Percentiles rank a stretch among this genome's conserved stretches.
phyloP scores from a whole-genome alignment of 2,888 invertebrate species.

The Synanthedon tipuliformis region DNA sequence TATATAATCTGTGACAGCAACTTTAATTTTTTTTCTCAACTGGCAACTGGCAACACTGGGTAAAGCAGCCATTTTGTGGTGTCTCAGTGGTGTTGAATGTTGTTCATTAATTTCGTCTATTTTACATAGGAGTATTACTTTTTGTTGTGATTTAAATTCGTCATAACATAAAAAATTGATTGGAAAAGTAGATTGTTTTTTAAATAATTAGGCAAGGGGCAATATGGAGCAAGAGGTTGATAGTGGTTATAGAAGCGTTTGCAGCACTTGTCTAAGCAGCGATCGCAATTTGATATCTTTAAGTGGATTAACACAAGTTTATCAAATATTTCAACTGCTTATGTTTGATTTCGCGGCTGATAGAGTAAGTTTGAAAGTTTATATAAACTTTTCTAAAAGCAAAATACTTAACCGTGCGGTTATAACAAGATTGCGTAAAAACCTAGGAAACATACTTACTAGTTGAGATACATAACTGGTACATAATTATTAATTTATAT shows the following conservation, averaged over 20 bases:
- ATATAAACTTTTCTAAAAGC: background rate
- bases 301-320: slow-evolving; percentile 30
- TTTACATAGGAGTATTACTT: slow-evolving; percentile 69
- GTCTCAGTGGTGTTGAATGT: slow-evolving; percentile 48
- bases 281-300: slow-evolving; percentile 46
- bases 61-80: slow-evolving; percentile 69
- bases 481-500: too few relatives aligned
- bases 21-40: slow-evolving; percentile 1
- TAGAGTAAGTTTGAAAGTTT: slow-evolving; percentile 33
- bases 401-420: too few relatives aligned
- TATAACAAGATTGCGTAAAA: too few relatives aligned
- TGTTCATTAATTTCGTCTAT: slow-evolving; percentile 58
- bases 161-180: slow-evolving; percentile 25
- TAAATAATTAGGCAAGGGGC: slow-evolving; percentile 1
- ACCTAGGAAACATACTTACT: too few relatives aligned
- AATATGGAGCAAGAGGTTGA: slow-evolving; percentile 61
- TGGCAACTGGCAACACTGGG: slow-evolving; percentile 35
- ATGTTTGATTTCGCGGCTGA: slow-evolving; percentile 58
- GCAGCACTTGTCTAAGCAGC: slow-evolving; percentile 49
- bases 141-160: slow-evolving; percentile 58
- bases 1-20: background rate
- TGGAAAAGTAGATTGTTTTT: slow-evolving; percentile 8
- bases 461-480: too few relatives aligned
- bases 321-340: slow-evolving; percentile 46
- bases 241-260: slow-evolving; percentile 34